phyloP scores from a whole-genome alignment of 1,140 invertebrate species.

The Anastrepha ludens region DNA sequence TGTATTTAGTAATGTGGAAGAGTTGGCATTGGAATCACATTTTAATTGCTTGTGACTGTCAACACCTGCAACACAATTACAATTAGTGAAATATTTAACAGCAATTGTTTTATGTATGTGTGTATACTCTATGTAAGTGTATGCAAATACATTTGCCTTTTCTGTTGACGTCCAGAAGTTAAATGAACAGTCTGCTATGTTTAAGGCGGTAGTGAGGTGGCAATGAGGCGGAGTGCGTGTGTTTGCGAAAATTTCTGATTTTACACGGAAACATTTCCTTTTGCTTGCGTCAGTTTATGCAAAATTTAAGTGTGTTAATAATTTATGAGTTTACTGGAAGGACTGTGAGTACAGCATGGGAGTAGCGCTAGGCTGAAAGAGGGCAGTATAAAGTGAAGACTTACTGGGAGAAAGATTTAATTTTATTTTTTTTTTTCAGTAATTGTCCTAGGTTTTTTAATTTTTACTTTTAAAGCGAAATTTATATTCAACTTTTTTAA shows the following conservation, averaged over 20 bases:
- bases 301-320: constrained; percentile 21
- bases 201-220: background rate
- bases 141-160: background rate
- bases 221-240: background rate
- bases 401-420: too few relatives aligned
- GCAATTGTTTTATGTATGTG: background rate
- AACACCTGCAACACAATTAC: constrained; percentile 49
- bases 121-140: background rate
- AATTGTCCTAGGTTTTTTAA: too few relatives aligned
- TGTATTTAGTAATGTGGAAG: constrained; percentile 14
- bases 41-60: constrained; percentile 51
- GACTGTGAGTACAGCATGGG: background rate
- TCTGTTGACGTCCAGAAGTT: background rate
- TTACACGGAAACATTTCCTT: background rate
- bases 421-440: too few relatives aligned
- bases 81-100: constrained; percentile 36
- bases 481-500: too few relatives aligned
- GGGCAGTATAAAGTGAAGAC: too few relatives aligned
- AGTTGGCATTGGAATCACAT: constrained; percentile 34
- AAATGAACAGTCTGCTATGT: constrained; percentile 13
- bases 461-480: too few relatives aligned
- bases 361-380: background rate
- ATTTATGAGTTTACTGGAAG: constrained; percentile 7
- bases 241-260: background rate
- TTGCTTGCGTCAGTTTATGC: constrained; percentile 7